Evolutionary conservation across 2,888 invertebrate species (phyloP), one percentile per base, ranked within the genome.

Genomic region (Eilema depressum): DNA sequence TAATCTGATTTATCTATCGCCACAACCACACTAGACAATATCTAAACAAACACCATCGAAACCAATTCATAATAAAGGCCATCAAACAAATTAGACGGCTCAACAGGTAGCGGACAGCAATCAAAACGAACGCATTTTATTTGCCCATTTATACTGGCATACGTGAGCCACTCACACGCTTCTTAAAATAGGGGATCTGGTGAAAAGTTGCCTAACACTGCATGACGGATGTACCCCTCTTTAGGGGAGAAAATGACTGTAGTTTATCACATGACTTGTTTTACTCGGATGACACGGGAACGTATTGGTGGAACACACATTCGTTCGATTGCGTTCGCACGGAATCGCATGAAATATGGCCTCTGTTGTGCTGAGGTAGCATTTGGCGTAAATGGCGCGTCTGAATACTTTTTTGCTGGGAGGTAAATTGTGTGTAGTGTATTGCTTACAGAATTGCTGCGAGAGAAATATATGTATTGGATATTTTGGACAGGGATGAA

Each of bases 241-340:
- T 88, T 84, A 86, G 84, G 78, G 75, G 75, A 82, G 81, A 85
- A 88, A 90, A 91, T 88, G 86, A 85, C 82, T 81, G 77, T 85
- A 85, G 82, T 91, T 83, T 86, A 88, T 91, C 91, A 90, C 86
- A 62, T 77, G 75, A 77, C 75, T 86, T 86, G 89, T 87, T 89
- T 89, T 88, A 90, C 88, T 87, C 85, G 86, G 75, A 82, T 81
- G 83, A 84, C 85, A 81, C 78, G 76, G 78, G 82, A 85, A 87
- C 77, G 83, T 80, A 87, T 88, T 80, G 85, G 85, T 76, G 70
- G 74, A 80, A 73, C 76, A 71, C 75, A 63, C 20, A 30, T 63
- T 53, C 7, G 74, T 82, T 85, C 81, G 84, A 79, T 71, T 73
- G 74, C 70, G 73, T 76, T 81, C 79, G 81, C 77, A 76, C 68